phyloP scores from a whole-genome alignment of 2,888 invertebrate species.

The Microchrysa polita region DNA sequence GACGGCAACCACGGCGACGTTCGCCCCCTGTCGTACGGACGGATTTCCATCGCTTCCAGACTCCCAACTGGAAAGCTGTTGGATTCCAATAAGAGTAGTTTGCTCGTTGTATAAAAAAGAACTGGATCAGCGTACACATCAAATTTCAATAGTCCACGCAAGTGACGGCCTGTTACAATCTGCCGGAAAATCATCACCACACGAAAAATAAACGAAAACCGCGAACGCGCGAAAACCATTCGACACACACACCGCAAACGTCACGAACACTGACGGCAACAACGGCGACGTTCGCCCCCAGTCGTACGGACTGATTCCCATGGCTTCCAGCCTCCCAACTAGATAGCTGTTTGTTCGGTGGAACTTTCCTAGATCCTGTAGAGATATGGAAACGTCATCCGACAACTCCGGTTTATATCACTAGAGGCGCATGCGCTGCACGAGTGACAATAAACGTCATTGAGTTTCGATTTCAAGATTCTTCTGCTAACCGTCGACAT shows the following conservation, averaged over 20 bases:
- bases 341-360: neutral
- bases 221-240: conserved; percentile 30
- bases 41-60: conserved; percentile 17
- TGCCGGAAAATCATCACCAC: conserved; percentile 1
- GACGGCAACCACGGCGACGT: neutral
- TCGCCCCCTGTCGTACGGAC: neutral
- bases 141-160: conserved; percentile 32
- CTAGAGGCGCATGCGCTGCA: too few relatives aligned
- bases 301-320: conserved; percentile 19
- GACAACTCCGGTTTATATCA: too few relatives aligned
- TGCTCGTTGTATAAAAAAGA: conserved; percentile 6
- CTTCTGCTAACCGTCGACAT: too few relatives aligned
- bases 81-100: conserved; percentile 13
- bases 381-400: too few relatives aligned
- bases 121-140: conserved; percentile 27
- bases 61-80: conserved; percentile 13
- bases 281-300: too few relatives aligned
- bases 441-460: too few relatives aligned
- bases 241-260: conserved; percentile 1
- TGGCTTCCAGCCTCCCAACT: conserved; percentile 11
- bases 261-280: neutral
- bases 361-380: too few relatives aligned
- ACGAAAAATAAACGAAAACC: conserved; percentile 46
- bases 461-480: too few relatives aligned
- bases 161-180: neutral